Evolutionary conservation across 2,113 vertebrate species (phyloP).

Genomic region (Rhadina sibilatrix): DNA sequence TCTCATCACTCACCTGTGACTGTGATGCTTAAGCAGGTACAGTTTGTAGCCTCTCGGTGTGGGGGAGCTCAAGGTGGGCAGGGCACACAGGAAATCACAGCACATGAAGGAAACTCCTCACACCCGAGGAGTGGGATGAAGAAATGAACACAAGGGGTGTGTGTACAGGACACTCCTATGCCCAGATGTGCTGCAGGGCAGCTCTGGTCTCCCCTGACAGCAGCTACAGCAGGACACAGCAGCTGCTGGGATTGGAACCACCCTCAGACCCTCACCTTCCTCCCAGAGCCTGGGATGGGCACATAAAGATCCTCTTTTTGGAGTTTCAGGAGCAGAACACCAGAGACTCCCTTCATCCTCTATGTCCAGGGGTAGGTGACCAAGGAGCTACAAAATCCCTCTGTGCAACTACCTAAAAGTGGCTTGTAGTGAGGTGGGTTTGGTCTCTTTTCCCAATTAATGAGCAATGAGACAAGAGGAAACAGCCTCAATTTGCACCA

Average conservation of each 20-base stretch:
- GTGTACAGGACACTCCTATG: not conserved
- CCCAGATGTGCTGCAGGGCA: not conserved
- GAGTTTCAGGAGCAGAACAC: accelerated
- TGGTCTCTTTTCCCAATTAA: not conserved
- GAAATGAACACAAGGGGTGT: accelerated
- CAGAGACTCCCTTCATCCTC: accelerated
- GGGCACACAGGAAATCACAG: accelerated
- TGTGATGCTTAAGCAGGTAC: not conserved
- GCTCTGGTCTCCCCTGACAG: too few relatives aligned
- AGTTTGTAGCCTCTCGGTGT: accelerated
- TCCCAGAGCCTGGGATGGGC: too few relatives aligned
- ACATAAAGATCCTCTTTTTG: accelerated
- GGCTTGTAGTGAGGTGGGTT: not conserved
- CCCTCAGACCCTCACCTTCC: not conserved
- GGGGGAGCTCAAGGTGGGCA: not conserved
- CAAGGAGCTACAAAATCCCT: not conserved
- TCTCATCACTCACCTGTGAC: not conserved
- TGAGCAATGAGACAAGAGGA: not conserved
- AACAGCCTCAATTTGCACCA: not conserved
- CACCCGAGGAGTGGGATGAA: not conserved
- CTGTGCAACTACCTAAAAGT: not conserved
- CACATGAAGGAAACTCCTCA: accelerated
- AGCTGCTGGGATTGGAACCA: not conserved
- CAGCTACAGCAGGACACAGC: not conserved
- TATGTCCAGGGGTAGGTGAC: accelerated